Evolutionary conservation across 2,797 vertebrate species (phyloP), one percentile per base, ranked within the genome.

Genomic region (Chiroxiphia lanceolata): DNA sequence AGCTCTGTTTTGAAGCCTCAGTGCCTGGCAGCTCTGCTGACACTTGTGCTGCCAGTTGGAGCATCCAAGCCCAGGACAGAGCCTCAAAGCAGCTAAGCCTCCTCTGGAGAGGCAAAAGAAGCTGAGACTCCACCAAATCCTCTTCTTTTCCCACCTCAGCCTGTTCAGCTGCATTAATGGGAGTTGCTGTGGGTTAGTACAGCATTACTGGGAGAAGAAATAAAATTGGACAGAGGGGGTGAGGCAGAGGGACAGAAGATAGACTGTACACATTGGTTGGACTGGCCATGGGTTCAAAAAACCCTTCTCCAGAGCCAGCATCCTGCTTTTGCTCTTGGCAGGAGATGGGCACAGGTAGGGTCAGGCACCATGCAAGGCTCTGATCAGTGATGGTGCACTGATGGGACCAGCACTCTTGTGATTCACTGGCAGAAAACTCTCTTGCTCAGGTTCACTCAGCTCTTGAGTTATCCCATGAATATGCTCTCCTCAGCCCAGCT

Each of bases 41-140:
- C 87, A 82, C 83, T 90, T 56, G 59, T 76, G 72, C 63, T 89
- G 92, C 91, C 96, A 96, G 90, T 79, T 94, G 95, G 87, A 96
- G 89, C 40, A 29, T 26, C 45, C 5, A 4, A 93, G 45, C 33
- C 33, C 74, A 40, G 33, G 42, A 40, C 71, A 72, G 50, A 79
- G 21, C 34, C 63, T 38, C 59, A 36, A 6, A 27, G 29, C 10
- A 14, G 18, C 33, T 36, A 71, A 48, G 36, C 21, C 64, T 77
- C 34, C 51, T 65, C n/a, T 17, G 7, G 26, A 9, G 9, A 83
- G 69, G 60, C 22, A 72, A 27, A 45, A 85, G 63, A 15, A 82
- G 19, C 60, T 31, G 27, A 21, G 15, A 19, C 42, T 48, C 40
- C 38, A 57, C 27, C 34, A 68, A 16, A 22, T 67, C 34, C 72